These are phyloP conservation scores for Aplysina aerophoba DNA, from an alignment of 37 sponge, comb jelly and placozoan species.

Conservation along the genomic window DNA sequence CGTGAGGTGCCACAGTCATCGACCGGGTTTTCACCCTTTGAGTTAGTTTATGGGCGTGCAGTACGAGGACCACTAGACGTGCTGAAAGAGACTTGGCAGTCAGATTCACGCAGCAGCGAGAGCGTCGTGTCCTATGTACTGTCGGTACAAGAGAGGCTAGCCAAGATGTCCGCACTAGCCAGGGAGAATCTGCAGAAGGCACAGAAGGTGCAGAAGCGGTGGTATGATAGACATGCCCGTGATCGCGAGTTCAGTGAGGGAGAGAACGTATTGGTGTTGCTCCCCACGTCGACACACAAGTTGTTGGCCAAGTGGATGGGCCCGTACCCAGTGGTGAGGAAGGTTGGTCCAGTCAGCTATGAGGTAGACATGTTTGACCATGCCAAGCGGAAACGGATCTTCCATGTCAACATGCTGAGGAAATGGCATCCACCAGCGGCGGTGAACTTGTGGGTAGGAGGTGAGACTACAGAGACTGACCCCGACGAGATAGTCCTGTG, in stretches of 20 bases:
- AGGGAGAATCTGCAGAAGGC: constrained; percentile 38
- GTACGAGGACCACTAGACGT: constrained; percentile 64
- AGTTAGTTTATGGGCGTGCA: constrained; percentile 52
- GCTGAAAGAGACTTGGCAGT: constrained; percentile 50
- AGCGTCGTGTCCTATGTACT: constrained; percentile 45
- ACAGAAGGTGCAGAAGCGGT: constrained; percentile 31
- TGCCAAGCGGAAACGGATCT: constrained; percentile 27
- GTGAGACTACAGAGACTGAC: too few relatives aligned
- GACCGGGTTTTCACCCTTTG: constrained; percentile 60
- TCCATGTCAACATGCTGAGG: constrained; percentile 62
- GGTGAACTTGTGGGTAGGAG: not conserved
- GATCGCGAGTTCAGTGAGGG: constrained; percentile 18
- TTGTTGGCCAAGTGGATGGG: constrained; percentile 47
- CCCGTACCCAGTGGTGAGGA: constrained; percentile 31
- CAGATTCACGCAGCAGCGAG: not conserved
- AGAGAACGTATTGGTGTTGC: constrained; percentile 42
- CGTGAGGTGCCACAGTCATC: constrained; percentile 56
- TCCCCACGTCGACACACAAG: constrained; percentile 34
- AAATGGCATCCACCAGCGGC: constrained; percentile 14
- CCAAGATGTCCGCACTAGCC: constrained; percentile 22
- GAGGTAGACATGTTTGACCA: constrained; percentile 34
- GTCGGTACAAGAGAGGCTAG: constrained; percentile 28
- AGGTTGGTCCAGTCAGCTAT: constrained; percentile 42
- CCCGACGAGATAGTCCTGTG: too few relatives aligned
- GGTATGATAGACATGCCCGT: constrained; percentile 37